Conservation (phyloP, 1,140 invertebrate species). For the Acromyrmex heyeri region DNA sequence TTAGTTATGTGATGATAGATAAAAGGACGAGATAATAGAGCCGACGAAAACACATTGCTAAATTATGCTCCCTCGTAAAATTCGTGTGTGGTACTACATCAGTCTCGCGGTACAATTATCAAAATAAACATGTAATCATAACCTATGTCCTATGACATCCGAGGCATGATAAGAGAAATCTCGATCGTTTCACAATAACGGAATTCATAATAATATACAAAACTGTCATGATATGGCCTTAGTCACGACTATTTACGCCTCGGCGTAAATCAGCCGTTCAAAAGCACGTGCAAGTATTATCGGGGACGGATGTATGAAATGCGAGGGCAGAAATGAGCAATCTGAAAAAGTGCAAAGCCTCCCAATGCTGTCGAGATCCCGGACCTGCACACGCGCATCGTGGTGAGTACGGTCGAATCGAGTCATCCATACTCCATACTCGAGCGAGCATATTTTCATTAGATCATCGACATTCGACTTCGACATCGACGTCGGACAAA, state of each 20-base stretch:
- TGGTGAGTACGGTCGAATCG: conserved; percentile 23
- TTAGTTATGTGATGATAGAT: conserved; percentile 6
- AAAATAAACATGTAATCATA: conserved; percentile 65
- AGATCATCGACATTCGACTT: background rate
- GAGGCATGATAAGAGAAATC: conserved; percentile 69
- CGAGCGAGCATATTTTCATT: background rate
- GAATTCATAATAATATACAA: conserved; percentile 32
- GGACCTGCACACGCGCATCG: background rate
- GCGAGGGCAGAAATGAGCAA: conserved; percentile 62
- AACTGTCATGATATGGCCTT: conserved; percentile 39
- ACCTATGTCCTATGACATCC: conserved; percentile 74
- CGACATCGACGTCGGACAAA: background rate
- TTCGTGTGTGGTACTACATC: conserved; percentile 28
- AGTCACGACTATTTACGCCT: conserved; percentile 10
- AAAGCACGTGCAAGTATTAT: conserved; percentile 47
- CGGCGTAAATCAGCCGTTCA: background rate
- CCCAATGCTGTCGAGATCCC: conserved; percentile 50
- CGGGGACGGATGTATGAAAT: conserved; percentile 11
- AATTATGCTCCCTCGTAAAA: conserved; percentile 1
- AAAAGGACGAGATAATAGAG: background rate
- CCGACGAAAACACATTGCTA: conserved; percentile 27
- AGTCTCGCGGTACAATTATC: conserved; percentile 30
- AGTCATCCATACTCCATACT: background rate
- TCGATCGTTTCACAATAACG: conserved; percentile 37
- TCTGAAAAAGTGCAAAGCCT: conserved; percentile 45